A percentile compares a stretch with the other conserved stretches of the same genome.
phyloP scores from a whole-genome alignment of 2,888 invertebrate species.

The Oscheius sp. region DNA sequence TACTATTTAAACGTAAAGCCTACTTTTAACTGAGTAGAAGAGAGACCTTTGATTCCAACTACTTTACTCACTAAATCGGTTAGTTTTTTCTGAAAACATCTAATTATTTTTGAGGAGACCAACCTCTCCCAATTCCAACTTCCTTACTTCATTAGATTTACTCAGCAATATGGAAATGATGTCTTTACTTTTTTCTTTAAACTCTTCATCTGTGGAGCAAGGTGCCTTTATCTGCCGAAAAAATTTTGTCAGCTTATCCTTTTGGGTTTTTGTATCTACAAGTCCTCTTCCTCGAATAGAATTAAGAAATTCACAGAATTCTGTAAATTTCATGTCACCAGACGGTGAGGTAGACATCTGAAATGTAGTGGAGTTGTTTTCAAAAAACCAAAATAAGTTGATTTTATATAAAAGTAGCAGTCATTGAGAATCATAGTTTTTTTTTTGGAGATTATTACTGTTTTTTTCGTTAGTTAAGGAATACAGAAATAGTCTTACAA shows the following conservation, averaged over 20 bases:
- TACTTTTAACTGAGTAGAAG: not conserved
- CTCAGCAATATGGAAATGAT: constrained; percentile 78
- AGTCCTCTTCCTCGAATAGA: constrained; percentile 5
- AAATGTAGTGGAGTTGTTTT: no score
- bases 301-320: constrained; percentile 1
- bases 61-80: constrained; percentile 15
- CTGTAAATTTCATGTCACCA: constrained; percentile 12
- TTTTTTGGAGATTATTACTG: no score
- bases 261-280: not conserved
- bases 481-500: no score
- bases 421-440: no score
- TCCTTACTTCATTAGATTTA: constrained; percentile 78
- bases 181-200: not conserved
- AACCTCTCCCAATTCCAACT: constrained; percentile 44
- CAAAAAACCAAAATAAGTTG: no score
- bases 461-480: no score
- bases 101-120: no score
- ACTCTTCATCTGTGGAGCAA: constrained; percentile 4
- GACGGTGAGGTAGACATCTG: constrained; percentile 3
- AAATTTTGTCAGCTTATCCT: not conserved
- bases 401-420: no score
- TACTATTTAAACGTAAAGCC: no score
- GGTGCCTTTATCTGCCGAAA: not conserved
- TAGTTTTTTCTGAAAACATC: constrained; percentile 1
- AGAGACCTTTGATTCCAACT: constrained; percentile 8